Evolutionary conservation across 2,888 invertebrate species (phyloP).

Genomic region (Bimastos eiseni): DNA sequence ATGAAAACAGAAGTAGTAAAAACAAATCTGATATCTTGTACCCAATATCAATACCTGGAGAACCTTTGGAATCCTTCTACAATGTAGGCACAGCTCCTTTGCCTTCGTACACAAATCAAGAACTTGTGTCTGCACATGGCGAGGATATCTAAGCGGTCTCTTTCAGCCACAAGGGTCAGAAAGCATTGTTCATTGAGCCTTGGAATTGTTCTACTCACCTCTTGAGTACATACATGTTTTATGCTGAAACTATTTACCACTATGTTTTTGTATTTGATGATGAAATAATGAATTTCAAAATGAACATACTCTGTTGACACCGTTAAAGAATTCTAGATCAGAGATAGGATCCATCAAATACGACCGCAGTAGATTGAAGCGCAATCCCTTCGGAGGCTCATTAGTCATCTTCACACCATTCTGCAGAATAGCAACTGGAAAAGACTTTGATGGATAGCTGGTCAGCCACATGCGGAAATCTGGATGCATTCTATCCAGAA

Average conservation of each 20-base stretch:
- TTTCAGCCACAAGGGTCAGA: too few species aligned
- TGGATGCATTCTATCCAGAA: slow-evolving; percentile 62
- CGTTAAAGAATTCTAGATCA: slow-evolving; percentile 79
- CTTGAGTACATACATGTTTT: not conserved
- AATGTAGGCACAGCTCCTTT: too few species aligned
- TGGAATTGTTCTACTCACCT: not conserved
- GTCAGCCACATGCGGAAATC: slow-evolving; percentile 65
- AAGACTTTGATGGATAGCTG: slow-evolving; percentile 61
- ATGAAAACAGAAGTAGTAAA: too few species aligned
- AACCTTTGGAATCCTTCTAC: too few species aligned
- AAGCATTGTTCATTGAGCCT: too few species aligned
- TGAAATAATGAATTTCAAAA: not conserved
- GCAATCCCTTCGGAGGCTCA: slow-evolving; percentile 63
- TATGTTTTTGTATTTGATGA: not conserved
- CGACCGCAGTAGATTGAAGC: slow-evolving; percentile 62
- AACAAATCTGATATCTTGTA: too few species aligned
- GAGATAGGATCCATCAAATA: slow-evolving; percentile 83
- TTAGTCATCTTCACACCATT: slow-evolving; percentile 65
- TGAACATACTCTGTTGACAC: slow-evolving; percentile 50
- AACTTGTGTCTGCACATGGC: too few species aligned
- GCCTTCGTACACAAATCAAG: too few species aligned
- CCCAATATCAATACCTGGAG: too few species aligned
- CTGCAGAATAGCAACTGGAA: slow-evolving; percentile 64
- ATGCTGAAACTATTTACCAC: not conserved
- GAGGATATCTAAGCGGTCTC: too few species aligned